phyloP scores from a whole-genome alignment of 1,140 invertebrate species.

The Aphidius ervi region DNA sequence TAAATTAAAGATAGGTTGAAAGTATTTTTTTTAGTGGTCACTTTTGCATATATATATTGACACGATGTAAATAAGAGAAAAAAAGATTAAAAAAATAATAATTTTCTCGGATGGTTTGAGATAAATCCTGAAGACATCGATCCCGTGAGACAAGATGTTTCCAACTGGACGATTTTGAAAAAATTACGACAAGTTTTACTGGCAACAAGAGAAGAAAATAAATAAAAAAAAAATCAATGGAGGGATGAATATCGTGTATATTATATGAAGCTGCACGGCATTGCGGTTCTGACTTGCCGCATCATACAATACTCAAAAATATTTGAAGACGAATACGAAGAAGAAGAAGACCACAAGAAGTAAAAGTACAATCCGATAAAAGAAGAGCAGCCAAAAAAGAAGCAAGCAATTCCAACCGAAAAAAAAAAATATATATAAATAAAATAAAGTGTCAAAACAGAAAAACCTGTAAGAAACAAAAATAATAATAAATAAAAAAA shows the following conservation, averaged over 20 bases:
- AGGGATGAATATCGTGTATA: too few species aligned
- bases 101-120: slow-evolving; percentile 14
- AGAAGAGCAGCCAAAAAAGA: background rate
- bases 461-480: slow-evolving; percentile 18
- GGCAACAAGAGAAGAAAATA: background rate
- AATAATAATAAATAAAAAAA: slow-evolving; percentile 11
- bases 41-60: too few species aligned
- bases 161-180: slow-evolving; percentile 5
- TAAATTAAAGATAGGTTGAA: too few species aligned
- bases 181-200: background rate
- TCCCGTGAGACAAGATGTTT: slow-evolving; percentile 19
- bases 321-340: slow-evolving; percentile 9
- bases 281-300: slow-evolving; percentile 14
- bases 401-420: background rate
- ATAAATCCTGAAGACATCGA: slow-evolving; percentile 10
- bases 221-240: background rate
- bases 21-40: too few species aligned
- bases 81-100: background rate
- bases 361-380: background rate
- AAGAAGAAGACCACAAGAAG: background rate
- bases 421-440: background rate
- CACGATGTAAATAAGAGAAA: too few species aligned
- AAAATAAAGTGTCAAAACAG: slow-evolving; percentile 14
- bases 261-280: background rate
- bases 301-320: slow-evolving; percentile 17